Conservation (phyloP, 2,113 vertebrate species). For the Lepidothrix coronata region DNA sequence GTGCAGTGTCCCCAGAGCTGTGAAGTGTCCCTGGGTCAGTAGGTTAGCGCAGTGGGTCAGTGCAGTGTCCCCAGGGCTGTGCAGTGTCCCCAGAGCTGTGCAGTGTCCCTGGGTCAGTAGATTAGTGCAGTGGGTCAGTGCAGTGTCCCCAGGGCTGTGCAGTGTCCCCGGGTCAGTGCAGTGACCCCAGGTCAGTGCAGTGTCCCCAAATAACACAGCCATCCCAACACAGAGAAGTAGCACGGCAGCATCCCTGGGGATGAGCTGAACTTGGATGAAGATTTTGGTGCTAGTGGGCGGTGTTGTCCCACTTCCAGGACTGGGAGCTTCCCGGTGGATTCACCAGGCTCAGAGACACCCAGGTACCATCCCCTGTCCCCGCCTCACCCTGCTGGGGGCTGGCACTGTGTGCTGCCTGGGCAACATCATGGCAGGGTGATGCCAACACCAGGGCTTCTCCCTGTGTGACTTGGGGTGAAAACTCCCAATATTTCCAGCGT, state of each 20-base stretch:
- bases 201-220: not conserved
- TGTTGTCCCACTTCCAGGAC: not conserved
- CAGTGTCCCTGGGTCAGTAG: not conserved
- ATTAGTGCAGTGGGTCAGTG: not conserved
- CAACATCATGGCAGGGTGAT: rapidly evolving
- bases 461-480: not conserved
- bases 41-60: too few species aligned
- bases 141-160: not conserved
- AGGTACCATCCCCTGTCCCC: rapidly evolving
- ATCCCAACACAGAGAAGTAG: rapidly evolving
- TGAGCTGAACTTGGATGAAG: not conserved
- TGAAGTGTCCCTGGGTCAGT: too few species aligned
- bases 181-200: too few species aligned
- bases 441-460: not conserved
- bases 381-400: not conserved
- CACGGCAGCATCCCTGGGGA: not conserved
- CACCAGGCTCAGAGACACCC: rapidly evolving
- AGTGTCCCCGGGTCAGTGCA: not conserved
- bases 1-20: not conserved
- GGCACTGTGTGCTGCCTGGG: not conserved
- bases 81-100: not conserved
- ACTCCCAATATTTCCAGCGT: not conserved
- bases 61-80: not conserved
- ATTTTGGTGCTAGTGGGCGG: rapidly evolving
- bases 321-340: rapidly evolving